Conservation (phyloP, 2,888 invertebrate species). For the Torymus tubicola region DNA sequence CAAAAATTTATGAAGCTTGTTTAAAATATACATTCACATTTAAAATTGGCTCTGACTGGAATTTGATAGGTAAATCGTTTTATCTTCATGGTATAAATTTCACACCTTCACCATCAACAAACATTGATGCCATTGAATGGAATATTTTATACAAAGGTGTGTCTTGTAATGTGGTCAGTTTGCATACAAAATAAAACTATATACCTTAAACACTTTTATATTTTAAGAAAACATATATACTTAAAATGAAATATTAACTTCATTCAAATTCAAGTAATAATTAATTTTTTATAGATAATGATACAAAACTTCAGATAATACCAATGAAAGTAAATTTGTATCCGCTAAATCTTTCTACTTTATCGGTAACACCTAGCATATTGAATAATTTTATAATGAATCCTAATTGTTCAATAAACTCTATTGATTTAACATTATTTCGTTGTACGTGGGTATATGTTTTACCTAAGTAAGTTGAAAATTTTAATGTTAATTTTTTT, state of each 20-base stretch:
- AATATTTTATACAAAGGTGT: conserved; percentile 64
- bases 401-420: conserved; percentile 62
- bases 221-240: not conserved
- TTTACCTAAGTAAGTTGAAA: conserved; percentile 69
- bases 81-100: conserved; percentile 68
- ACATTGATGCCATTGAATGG: conserved; percentile 65
- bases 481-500: not conserved
- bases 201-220: not conserved
- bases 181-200: not conserved
- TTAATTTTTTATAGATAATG: conserved; percentile 56
- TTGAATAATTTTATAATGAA: conserved; percentile 63
- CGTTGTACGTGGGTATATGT: conserved; percentile 65
- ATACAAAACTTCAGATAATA: conserved; percentile 60
- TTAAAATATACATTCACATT: conserved; percentile 70
- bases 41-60: conserved; percentile 72
- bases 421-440: conserved; percentile 57
- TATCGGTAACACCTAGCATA: conserved; percentile 58
- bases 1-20: conserved; percentile 68
- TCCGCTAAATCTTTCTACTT: conserved; percentile 62
- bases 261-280: not conserved
- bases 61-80: conserved; percentile 66
- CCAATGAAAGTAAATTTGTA: conserved; percentile 62
- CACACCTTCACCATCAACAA: conserved; percentile 56
- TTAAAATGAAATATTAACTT: not conserved
- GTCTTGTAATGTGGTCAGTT: conserved; percentile 5